Conservation (phyloP, 2,113 vertebrate genomes). For the Nannospalax galili region DNA sequence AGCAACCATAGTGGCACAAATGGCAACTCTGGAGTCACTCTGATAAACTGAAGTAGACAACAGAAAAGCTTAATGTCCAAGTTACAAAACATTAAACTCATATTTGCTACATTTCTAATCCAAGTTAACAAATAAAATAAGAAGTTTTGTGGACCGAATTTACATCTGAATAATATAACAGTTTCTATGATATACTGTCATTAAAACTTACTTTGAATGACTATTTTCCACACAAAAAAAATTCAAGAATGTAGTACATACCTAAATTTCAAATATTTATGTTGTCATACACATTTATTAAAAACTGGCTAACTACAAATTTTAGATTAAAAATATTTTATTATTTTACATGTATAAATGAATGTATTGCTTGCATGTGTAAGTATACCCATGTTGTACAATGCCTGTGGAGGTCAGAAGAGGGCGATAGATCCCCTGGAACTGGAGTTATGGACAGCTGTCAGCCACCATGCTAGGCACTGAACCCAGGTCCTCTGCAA, state of each 20-base stretch:
- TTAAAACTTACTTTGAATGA: conserved; percentile 44
- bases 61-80: conserved; percentile 30
- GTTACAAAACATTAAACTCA: conserved; percentile 7
- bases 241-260: conserved; percentile 8
- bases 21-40: neutral
- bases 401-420: too few species aligned
- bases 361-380: too few species aligned
- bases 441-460: too few species aligned
- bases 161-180: neutral
- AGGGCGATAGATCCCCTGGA: too few species aligned
- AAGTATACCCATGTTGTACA: too few species aligned
- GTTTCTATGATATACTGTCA: neutral
- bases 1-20: neutral
- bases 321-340: too few species aligned
- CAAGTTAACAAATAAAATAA: conserved; percentile 42
- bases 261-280: conserved; percentile 18
- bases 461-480: too few species aligned
- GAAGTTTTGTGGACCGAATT: conserved; percentile 7
- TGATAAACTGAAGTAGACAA: conserved; percentile 21
- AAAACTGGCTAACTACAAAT: conserved; percentile 8
- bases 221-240: neutral
- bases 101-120: conserved; percentile 26
- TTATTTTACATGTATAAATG: too few species aligned
- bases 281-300: neutral
- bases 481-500: too few species aligned